Evolutionary conservation across 2,888 invertebrate genomes (phyloP).

Genomic region (Rhagium mordax): DNA sequence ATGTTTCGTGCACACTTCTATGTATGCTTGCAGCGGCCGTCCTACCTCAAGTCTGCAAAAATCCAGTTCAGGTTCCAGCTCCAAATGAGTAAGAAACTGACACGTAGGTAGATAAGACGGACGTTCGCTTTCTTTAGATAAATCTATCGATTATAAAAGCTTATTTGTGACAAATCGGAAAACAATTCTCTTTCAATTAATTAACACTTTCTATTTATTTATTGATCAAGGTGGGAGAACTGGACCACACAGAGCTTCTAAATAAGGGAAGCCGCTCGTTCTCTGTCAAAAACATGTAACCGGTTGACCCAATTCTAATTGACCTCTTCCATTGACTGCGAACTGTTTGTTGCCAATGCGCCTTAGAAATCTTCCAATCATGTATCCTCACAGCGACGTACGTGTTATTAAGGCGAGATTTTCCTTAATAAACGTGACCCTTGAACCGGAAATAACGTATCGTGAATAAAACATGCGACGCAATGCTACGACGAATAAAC

Average conservation of each 20-base stretch:
- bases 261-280: slow-evolving; percentile 17
- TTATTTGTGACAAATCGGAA: no score
- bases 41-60: slow-evolving; percentile 3
- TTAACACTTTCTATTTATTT: slow-evolving; percentile 33
- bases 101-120: slow-evolving; percentile 5
- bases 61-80: slow-evolving; percentile 5
- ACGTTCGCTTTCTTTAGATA: slow-evolving; percentile 2
- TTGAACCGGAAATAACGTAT: background rate
- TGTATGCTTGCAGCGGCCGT: background rate
- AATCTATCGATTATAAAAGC: background rate
- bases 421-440: background rate
- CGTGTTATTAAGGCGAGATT: background rate
- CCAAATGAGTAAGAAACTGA: background rate
- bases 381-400: slow-evolving; percentile 1
- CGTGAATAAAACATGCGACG: background rate
- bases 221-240: slow-evolving; percentile 3
- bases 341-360: background rate
- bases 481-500: no score
- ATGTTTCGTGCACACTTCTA: background rate
- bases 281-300: slow-evolving; percentile 23
- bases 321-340: slow-evolving; percentile 26
- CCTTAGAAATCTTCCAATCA: slow-evolving; percentile 8
- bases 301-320: slow-evolving; percentile 22
- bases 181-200: background rate
- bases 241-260: slow-evolving; percentile 4